Conservation (phyloP, 2,797 vertebrate genomes). For the Trichosurus vulpecula region DNA sequence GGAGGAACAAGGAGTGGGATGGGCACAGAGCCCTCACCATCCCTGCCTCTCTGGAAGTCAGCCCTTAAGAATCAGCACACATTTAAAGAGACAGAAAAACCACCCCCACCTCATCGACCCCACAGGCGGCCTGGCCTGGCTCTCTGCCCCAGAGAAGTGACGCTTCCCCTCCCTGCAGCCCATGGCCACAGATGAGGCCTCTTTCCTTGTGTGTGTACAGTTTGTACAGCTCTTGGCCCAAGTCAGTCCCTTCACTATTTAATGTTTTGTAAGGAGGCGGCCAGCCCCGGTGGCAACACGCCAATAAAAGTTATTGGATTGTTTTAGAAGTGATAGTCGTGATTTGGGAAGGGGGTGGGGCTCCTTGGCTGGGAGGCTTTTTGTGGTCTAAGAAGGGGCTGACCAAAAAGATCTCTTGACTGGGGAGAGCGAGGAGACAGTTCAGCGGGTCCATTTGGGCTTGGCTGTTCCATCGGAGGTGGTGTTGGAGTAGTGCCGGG, state of each 20-base stretch:
- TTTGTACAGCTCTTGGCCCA: conserved; percentile 40
- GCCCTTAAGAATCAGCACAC: not conserved
- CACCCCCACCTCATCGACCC: not conserved
- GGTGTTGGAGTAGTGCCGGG: too few species aligned
- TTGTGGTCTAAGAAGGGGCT: not conserved
- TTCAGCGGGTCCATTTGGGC: too few species aligned
- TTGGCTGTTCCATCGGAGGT: too few species aligned
- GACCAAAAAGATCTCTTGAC: too few species aligned
- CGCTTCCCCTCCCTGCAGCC: not conserved
- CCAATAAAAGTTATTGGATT: conserved; percentile 75
- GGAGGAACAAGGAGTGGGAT: not conserved
- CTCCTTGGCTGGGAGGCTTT: not conserved
- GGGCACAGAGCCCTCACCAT: not conserved
- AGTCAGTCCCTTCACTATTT: conserved; percentile 60
- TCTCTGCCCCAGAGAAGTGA: not conserved
- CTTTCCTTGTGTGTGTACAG: not conserved
- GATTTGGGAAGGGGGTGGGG: not conserved
- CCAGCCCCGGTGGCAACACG: conserved; percentile 13
- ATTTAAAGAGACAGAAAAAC: not conserved
- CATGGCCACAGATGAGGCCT: not conserved
- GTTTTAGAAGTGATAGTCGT: conserved; percentile 55
- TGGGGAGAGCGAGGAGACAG: too few species aligned
- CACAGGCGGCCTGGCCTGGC: not conserved
- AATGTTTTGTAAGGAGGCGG: conserved; percentile 69
- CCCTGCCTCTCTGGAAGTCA: not conserved